These are phyloP conservation scores for Discoglossus pictus DNA, from an alignment of 2,797 vertebrate genomes.

Conservation along the genomic window DNA sequence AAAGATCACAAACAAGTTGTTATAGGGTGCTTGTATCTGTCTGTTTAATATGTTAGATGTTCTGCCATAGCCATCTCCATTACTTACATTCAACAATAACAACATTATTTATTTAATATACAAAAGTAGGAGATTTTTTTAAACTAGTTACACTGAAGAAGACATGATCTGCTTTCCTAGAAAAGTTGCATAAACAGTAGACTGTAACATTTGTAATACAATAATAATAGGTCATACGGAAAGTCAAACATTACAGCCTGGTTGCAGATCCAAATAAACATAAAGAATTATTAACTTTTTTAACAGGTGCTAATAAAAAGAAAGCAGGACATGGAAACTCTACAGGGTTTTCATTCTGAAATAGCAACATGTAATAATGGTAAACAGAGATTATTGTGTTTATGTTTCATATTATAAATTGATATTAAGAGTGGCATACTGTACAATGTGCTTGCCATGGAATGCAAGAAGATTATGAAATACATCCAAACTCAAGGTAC, in stretches of 20 bases:
- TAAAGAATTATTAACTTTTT: conserved; percentile 26
- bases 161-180: too few species aligned
- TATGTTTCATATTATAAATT: conserved; percentile 28
- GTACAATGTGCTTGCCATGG: conserved; percentile 15
- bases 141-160: too few species aligned
- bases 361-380: conserved; percentile 11
- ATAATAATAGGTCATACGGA: conserved; percentile 6
- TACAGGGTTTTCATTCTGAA: conserved; percentile 2
- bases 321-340: conserved; percentile 6
- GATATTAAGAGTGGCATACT: conserved; percentile 14
- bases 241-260: not conserved
- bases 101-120: too few species aligned
- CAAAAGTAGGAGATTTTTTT: too few species aligned
- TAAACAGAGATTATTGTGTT: conserved; percentile 20
- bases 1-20: too few species aligned
- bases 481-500: conserved; percentile 8
- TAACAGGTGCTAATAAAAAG: conserved; percentile 17
- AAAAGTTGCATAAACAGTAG: too few species aligned
- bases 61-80: too few species aligned
- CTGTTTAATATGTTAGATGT: too few species aligned
- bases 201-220: not conserved
- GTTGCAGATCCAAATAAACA: not conserved
- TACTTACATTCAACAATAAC: too few species aligned
- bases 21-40: too few species aligned
- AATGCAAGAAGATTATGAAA: conserved; percentile 22